A percentile compares a stretch with the other conserved stretches of the same genome.
These are phyloP conservation scores for Chalcosyrphus nemorum DNA, from an alignment of 2,888 invertebrate species.

Conservation along the genomic window DNA sequence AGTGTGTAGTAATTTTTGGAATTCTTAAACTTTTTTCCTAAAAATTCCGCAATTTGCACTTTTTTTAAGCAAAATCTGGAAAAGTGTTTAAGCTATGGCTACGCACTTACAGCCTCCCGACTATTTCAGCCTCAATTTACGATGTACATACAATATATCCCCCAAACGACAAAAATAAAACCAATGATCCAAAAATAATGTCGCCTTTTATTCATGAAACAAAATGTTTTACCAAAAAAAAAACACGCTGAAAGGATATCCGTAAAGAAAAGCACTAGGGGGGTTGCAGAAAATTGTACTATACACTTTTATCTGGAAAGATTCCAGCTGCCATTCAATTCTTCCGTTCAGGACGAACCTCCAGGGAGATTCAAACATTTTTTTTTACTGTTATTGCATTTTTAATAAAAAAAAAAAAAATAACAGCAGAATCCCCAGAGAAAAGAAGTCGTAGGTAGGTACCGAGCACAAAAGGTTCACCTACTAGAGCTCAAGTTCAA, in stretches of 20 bases:
- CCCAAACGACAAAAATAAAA: constrained; percentile 16
- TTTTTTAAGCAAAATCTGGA: no score
- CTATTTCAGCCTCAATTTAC: neutral
- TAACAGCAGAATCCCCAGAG: constrained; percentile 5
- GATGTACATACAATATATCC: neutral
- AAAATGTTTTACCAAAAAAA: neutral
- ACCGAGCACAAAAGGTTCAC: neutral
- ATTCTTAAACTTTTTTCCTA: no score
- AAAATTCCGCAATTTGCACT: neutral
- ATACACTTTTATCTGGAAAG: constrained; percentile 1
- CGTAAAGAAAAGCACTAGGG: neutral
- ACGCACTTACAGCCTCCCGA: neutral
- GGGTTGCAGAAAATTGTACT: neutral
- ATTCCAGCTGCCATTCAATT: neutral
- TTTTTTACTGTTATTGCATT: constrained; percentile 59
- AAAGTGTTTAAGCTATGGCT: no score
- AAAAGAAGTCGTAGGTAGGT: no score
- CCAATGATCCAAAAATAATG: constrained; percentile 47
- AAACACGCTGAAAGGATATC: constrained; percentile 11
- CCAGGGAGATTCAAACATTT: constrained; percentile 29
- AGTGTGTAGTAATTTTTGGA: no score
- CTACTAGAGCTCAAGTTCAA: constrained; percentile 33
- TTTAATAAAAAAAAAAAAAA: constrained; percentile 46
- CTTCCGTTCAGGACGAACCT: constrained; percentile 8
- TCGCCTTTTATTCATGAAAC: constrained; percentile 44